phyloP scores from a whole-genome alignment of 2,113 vertebrate species.

The Solea solea region DNA sequence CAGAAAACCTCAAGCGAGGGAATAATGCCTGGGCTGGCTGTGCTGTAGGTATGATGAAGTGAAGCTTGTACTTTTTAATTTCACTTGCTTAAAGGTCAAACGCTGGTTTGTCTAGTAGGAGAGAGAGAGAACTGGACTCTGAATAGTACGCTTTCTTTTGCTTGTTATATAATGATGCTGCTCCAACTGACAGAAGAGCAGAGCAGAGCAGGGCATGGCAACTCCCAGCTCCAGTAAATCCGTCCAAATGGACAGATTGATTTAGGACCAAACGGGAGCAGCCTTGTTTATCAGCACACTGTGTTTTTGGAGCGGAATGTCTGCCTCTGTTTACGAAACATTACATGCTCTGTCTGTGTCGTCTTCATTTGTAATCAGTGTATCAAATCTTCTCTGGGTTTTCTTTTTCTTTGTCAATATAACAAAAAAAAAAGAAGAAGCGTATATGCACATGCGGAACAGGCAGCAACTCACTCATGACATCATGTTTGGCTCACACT shows the following conservation, averaged over 20 bases:
- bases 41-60: not conserved
- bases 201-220: slow-evolving; percentile 28
- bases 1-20: not conserved
- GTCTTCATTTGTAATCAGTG: slow-evolving; percentile 45
- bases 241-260: slow-evolving; percentile 54
- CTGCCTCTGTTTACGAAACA: slow-evolving; percentile 28
- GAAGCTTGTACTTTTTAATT: slow-evolving; percentile 4
- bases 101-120: not conserved
- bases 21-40: not conserved
- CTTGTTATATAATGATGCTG: too few relatives aligned
- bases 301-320: slow-evolving; percentile 11
- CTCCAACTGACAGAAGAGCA: too few relatives aligned
- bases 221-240: slow-evolving; percentile 48
- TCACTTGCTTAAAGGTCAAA: not conserved
- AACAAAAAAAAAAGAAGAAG: slow-evolving; percentile 14
- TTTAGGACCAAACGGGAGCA: slow-evolving; percentile 29
- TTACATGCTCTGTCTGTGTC: not conserved
- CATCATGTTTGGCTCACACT: slow-evolving; percentile 76
- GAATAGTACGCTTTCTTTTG: slow-evolving; percentile 51
- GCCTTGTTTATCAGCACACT: slow-evolving; percentile 38
- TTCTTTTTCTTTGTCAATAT: slow-evolving; percentile 35
- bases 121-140: slow-evolving; percentile 24
- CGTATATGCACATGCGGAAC: slow-evolving; percentile 23
- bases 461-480: slow-evolving; percentile 60
- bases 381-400: slow-evolving; percentile 44